Evolutionary conservation across 1,140 invertebrate genomes (phyloP).

Genomic region (Nebria ingens): DNA sequence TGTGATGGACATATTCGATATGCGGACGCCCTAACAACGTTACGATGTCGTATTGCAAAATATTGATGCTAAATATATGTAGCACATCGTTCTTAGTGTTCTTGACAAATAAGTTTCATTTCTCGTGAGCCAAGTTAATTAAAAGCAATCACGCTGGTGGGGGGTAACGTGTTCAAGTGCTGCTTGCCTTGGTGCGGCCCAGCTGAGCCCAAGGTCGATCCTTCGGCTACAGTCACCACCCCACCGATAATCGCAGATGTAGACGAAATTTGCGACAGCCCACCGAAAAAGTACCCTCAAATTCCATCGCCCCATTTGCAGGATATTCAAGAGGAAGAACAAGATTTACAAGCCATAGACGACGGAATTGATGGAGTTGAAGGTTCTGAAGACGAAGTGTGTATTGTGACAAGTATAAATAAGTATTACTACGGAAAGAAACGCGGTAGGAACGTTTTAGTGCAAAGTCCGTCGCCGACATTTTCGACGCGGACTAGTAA

Average conservation of each 20-base stretch:
- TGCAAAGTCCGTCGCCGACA: slow-evolving; percentile 27
- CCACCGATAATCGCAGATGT: slow-evolving; percentile 17
- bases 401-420: slow-evolving; percentile 2
- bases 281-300: slow-evolving; percentile 17
- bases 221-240: slow-evolving; percentile 18
- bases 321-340: slow-evolving; percentile 32
- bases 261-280: slow-evolving; percentile 14
- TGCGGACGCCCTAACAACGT: too few species aligned
- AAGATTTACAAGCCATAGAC: slow-evolving; percentile 21
- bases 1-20: too few species aligned
- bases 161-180: slow-evolving; percentile 31
- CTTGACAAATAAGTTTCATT: too few species aligned
- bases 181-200: slow-evolving; percentile 35
- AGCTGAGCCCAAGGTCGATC: slow-evolving; percentile 29
- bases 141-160: slow-evolving; percentile 31
- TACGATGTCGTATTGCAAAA: too few species aligned
- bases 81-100: too few species aligned
- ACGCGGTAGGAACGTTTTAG: slow-evolving; percentile 25
- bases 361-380: too few species aligned
- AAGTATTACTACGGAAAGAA: slow-evolving; percentile 21
- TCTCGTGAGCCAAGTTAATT: neutral
- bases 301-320: slow-evolving; percentile 28
- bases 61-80: too few species aligned
- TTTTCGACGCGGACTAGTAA: slow-evolving; percentile 25
- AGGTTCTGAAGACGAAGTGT: slow-evolving; percentile 12